Evolutionary conservation across 2,888 invertebrate species (phyloP).

Genomic region (Drosophila dives): DNA sequence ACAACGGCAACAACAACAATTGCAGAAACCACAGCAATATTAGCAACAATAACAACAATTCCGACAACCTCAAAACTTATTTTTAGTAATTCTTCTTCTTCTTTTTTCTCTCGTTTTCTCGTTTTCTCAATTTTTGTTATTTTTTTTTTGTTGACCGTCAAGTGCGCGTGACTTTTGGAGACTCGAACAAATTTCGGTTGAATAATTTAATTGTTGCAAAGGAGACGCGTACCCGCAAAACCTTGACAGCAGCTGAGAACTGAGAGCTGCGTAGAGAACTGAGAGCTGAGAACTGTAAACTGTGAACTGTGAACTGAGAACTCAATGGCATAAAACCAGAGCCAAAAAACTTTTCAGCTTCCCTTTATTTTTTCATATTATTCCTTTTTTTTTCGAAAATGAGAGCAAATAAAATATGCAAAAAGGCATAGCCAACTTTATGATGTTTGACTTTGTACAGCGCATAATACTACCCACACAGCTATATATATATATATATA

Average conservation of each 20-base stretch:
- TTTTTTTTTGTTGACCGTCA: conserved; percentile 61
- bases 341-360: conserved; percentile 55
- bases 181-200: conserved; percentile 81
- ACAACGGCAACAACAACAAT: conserved; percentile 36
- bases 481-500: not conserved
- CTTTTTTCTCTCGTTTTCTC: conserved; percentile 22
- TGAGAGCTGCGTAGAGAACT: conserved; percentile 24
- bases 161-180: conserved; percentile 82
- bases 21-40: conserved; percentile 13
- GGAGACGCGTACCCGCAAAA: conserved; percentile 53
- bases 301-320: conserved; percentile 27
- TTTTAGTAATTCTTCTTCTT: conserved; percentile 19
- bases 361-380: conserved; percentile 13
- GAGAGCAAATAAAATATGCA: conserved; percentile 81
- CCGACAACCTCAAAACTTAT: conserved; percentile 57
- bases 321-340: conserved; percentile 65
- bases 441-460: conserved; percentile 80
- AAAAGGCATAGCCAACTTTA: conserved; percentile 82
- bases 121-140: conserved; percentile 12
- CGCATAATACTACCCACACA: conserved; percentile 32
- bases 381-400: conserved; percentile 49
- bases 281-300: conserved; percentile 5
- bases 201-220: conserved; percentile 80
- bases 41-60: conserved; percentile 58
- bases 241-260: conserved; percentile 53